Conservation (phyloP, 2,113 vertebrate species). For the Calidris pugnax region DNA sequence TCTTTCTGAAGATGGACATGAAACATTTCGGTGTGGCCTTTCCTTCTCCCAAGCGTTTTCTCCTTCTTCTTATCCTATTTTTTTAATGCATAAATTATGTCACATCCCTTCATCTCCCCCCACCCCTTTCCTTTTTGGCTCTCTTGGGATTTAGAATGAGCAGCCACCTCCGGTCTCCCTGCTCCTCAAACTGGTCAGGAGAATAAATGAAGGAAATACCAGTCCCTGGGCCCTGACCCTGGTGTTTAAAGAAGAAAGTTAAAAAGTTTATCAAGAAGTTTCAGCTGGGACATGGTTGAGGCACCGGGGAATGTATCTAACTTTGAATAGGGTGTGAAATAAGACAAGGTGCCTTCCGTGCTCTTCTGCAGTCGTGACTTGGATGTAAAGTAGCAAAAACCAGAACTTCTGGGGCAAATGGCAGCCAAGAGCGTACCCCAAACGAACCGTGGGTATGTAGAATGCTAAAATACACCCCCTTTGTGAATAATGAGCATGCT, state of each 20-base stretch:
- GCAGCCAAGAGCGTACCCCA: background rate
- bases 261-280: background rate
- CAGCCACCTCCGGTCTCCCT: background rate
- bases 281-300: background rate
- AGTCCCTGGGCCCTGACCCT: fast-evolving
- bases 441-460: background rate
- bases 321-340: background rate
- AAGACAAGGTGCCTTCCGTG: background rate
- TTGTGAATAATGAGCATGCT: background rate
- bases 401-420: background rate
- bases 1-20: background rate
- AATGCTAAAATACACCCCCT: background rate
- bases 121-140: background rate
- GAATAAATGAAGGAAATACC: fast-evolving
- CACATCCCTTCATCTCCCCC: no score
- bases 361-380: background rate
- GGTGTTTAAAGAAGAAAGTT: background rate
- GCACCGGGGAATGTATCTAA: background rate
- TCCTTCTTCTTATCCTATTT: background rate
- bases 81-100: background rate
- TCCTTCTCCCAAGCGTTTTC: background rate
- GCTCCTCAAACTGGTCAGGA: background rate
- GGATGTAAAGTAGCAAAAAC: background rate
- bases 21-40: background rate
- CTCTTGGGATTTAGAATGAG: background rate